A percentile compares a stretch with the other conserved stretches of the same genome.
Conservation (phyloP, 2,797 vertebrate genomes). For the Huso huso region DNA sequence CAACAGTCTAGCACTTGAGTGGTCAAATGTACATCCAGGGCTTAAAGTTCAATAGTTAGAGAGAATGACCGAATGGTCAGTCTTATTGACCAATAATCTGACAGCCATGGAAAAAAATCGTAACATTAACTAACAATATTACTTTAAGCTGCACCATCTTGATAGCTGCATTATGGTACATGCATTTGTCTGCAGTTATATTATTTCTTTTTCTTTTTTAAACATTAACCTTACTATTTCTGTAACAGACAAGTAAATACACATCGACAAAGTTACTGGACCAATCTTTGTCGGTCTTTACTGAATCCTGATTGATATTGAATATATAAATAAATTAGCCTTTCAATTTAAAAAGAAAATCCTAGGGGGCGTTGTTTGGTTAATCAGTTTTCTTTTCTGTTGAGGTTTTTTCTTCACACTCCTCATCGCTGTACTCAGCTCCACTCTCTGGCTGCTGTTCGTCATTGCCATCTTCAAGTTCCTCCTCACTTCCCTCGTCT, state of each 20-base stretch:
- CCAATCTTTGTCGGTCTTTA: neutral
- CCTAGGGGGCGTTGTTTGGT: conserved; percentile 25
- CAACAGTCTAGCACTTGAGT: no score
- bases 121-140: neutral
- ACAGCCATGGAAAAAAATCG: no score
- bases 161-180: neutral
- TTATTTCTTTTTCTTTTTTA: neutral
- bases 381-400: conserved; percentile 88
- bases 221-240: neutral
- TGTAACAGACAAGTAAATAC: neutral
- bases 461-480: conserved; percentile 52
- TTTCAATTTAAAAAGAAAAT: neutral
- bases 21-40: no score
- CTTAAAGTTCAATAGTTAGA: no score
- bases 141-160: no score
- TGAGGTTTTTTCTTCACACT: conserved; percentile 62
- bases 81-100: no score
- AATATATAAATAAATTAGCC: neutral
- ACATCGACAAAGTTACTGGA: neutral
- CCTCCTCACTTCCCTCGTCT: conserved; percentile 60
- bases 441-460: conserved; percentile 62
- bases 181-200: neutral
- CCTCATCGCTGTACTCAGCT: conserved; percentile 42
- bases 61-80: no score
- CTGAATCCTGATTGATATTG: neutral